Evolutionary conservation across 2,113 vertebrate genomes (phyloP), one percentile per base, ranked within the genome.

Genomic region (Colossoma macropomum): DNA sequence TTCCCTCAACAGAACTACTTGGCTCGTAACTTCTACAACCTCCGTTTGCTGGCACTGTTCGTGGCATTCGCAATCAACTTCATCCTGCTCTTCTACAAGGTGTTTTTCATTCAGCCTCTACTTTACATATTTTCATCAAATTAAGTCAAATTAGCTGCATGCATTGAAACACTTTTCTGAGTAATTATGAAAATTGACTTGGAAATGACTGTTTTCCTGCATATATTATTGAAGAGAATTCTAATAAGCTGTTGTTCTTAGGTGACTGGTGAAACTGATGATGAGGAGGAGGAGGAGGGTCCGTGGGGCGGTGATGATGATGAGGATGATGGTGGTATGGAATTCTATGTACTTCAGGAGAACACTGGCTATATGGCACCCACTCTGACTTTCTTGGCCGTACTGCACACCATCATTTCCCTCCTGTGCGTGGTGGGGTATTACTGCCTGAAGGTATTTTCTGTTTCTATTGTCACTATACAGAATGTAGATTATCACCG

Each of bases 81-180:
- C 91, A 99, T 99, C 91, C 96, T 99, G 84, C 97, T 99, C 16
- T 99, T 99, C 94, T 99, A 99, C 89, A 99, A 98, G 97, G 98
- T 99, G 95, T 6, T 16, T 70, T 80, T 71, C 0, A 25, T n/a
- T 4, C 54, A 30, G 25, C 16, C 1, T 27, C 48, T 25, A 16
- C 16, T 54, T 56, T n/a, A 23, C 10, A 45, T 45, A 8, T 45
- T 45, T 41, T n/a, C 66, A 23, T n/a, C 19, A 21, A 19, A 70
- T 41, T 38, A 41, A 41, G 12, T 68, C 16, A 19, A 68, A 32
- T 68, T 11, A 32, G 5, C 52, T 54, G 17, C 15, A 54, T 34
- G 9, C 16, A 48, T 45, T 72, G 16, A 65, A 23, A 79, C 16
- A 32, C 7, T 2, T 56, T 41, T 59, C 19, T 21, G 23, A 59